Evolutionary conservation across 2,113 vertebrate species (phyloP), one percentile per base, ranked within the genome.

Genomic region (Ranitomeya imitator): DNA sequence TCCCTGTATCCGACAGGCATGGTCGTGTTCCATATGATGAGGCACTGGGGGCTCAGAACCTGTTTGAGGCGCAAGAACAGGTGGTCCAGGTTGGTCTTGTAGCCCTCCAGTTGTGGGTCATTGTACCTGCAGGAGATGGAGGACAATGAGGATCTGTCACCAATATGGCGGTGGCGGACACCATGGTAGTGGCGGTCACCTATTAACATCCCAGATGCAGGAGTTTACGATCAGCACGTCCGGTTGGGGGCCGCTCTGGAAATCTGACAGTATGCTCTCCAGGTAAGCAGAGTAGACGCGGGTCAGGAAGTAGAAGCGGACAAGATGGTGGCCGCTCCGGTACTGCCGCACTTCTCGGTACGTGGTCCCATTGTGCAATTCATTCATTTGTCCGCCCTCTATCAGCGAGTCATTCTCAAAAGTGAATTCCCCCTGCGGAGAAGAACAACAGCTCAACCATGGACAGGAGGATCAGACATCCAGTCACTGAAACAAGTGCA

Each of bases 121-220:
- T 89, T 89, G 74, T 97, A 97, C 90, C 97, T 97, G 90, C 51
- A 16, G 31, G 59, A 73, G 80, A 83, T 0, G 13, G 13, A 52
- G 63, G 21, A n/a, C 31, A 14, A 16, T 83, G 37, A n/a, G 31
- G 2, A 15, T 16, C 18, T 9, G 4, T 11, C 2, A 26, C 4
- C 59, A n/a, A 65, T 21, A 81, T 81, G 80, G 57, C 19, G 13
- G 31, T 6, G 4, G 23, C 18, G 1, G 8, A 23, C 19, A 15
- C 9, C 3, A 7, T 13, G 18, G 37, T n/a, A n/a, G 3, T 11
- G 21, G 69, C 37, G 13, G 21, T n/a, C 65, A 98, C 97, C 97
- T 96, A 80, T 95, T 96, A 74, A 97, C 91, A 78, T 98, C 97
- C 97, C 97, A 97, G 85, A 97, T 88, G 37, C 97, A 98, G 90